phyloP scores from a whole-genome alignment of 2,888 invertebrate genomes.

The Hofmannophila pseudospretella region DNA sequence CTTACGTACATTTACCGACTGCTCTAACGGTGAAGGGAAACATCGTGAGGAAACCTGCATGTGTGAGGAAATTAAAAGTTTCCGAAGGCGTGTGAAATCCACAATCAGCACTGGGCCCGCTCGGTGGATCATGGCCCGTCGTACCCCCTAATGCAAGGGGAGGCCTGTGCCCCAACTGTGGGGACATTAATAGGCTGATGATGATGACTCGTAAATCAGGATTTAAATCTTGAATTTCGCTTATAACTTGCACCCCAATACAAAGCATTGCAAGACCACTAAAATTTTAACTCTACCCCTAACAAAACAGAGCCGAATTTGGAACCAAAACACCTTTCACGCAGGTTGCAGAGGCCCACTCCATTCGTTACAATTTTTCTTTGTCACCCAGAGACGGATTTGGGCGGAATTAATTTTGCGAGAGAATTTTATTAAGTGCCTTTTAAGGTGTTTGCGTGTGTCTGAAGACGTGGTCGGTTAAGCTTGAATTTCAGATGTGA shows the following conservation, averaged over 20 bases:
- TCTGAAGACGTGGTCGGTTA: conserved; percentile 27
- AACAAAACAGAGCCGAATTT: conserved; percentile 5
- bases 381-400: conserved; percentile 70
- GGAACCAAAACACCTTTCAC: neutral
- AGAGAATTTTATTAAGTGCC: conserved; percentile 55
- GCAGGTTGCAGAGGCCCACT: conserved; percentile 57
- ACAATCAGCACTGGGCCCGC: too few relatives aligned
- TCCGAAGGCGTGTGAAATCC: too few relatives aligned
- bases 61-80: too few relatives aligned
- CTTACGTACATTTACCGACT: too few relatives aligned
- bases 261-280: conserved; percentile 13
- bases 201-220: too few relatives aligned
- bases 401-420: conserved; percentile 60
- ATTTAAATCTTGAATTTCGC: too few relatives aligned
- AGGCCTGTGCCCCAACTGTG: too few relatives aligned
- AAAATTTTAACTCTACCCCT: conserved; percentile 17
- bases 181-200: too few relatives aligned
- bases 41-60: too few relatives aligned
- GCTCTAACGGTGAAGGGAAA: too few relatives aligned
- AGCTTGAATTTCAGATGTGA: conserved; percentile 13
- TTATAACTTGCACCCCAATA: conserved; percentile 18
- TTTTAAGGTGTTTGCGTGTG: conserved; percentile 32
- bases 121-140: too few relatives aligned
- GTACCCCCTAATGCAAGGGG: too few relatives aligned
- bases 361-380: conserved; percentile 73